Evolutionary conservation across 2,797 vertebrate species (phyloP), one percentile per base, ranked within the genome.

Genomic region (Coreius guichenoti): DNA sequence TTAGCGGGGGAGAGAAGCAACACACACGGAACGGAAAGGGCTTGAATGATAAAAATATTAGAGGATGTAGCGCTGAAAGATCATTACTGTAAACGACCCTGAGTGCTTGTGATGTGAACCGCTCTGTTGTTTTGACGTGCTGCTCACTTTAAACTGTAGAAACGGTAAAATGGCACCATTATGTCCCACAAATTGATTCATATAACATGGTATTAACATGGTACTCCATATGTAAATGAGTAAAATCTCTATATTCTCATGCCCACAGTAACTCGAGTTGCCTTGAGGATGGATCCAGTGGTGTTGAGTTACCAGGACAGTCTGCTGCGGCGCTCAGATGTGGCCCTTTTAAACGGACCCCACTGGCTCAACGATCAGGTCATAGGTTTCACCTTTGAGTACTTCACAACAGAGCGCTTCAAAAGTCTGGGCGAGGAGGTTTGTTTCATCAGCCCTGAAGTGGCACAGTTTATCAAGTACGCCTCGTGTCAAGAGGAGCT

Each of bases 391-490:
- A 95, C 97, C 90, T 99, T 99, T 1, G 98, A 99, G 90, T 99
- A 98, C 90, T 97, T 99, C 16, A 87, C 95, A 51, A 91, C 90
- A 0, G 94, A 96, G 87, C 96, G 96, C 86, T 97, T 97, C 92
- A 93, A 89, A 89, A 93, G 93, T 87, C 95, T 96, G 65, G 91
- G 93, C 0, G 92, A 94, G 19, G 90, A 90, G 0, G 89, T 96
- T 45, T 94, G 96, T 74, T 99, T 99, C 91, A 95, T 99, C 93
- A 96, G 98, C 87, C 98, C 98, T 0, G 97, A 99, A 91, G 98
- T 99, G 89, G 96, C 98, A 49, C 98, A 99, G 93, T 99, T 99
- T 93, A 99, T 99, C 92, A 99, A 99, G 84, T 99, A 97, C 79
- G 94, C 97, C 26, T 94, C 95, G 43, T 96, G 93, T 78, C 94